Evolutionary conservation across 2,888 invertebrate species (phyloP).

Genomic region (Acleris laterana): DNA sequence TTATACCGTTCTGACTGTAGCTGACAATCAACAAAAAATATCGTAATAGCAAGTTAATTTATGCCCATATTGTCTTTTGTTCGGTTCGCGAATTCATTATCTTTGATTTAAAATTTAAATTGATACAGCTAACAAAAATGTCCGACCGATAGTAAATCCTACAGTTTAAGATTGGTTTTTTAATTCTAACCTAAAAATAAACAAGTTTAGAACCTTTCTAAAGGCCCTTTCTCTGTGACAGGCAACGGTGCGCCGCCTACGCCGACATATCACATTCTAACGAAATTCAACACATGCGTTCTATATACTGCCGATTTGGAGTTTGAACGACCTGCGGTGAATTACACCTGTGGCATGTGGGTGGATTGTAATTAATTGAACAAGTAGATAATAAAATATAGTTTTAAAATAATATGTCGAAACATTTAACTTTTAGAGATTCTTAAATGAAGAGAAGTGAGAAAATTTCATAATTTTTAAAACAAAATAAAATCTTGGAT

Average conservation of each 20-base stretch:
- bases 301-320: conserved; percentile 12
- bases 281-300: conserved; percentile 34
- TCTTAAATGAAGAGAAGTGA: no score
- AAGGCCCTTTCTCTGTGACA: conserved; percentile 16
- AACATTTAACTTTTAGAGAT: no score
- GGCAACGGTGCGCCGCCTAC: conserved; percentile 26
- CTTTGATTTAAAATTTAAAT: no score
- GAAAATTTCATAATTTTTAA: no score
- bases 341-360: conserved; percentile 1
- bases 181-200: conserved; percentile 9
- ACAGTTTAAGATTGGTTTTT: neutral
- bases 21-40: no score
- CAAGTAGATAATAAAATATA: conserved; percentile 1
- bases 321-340: neutral
- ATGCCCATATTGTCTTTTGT: neutral
- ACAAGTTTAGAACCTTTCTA: conserved; percentile 13
- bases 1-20: no score
- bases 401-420: no score
- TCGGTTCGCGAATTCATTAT: neutral
- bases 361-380: conserved; percentile 1
- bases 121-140: no score
- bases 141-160: no score
- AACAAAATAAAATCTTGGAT: no score
- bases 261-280: conserved; percentile 32
- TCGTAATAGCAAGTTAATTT: no score